Conservation (phyloP, 2,797 vertebrate species). For the Ibycter americanus region DNA sequence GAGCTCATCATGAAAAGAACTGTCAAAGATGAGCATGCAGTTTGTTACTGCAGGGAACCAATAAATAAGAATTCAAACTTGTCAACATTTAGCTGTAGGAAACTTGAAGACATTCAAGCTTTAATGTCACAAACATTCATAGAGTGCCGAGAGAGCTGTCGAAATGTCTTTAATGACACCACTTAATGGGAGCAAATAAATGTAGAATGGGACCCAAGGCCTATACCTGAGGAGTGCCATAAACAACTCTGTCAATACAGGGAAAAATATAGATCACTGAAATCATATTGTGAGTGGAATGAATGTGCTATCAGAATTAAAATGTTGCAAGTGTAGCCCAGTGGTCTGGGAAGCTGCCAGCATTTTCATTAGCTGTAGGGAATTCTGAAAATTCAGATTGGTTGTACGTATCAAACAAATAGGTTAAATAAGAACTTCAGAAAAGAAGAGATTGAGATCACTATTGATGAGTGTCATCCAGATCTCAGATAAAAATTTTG, state of each 20-base stretch:
- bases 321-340: neutral
- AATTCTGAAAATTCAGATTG: neutral
- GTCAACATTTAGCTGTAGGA: slow-evolving; percentile 64
- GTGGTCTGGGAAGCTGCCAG: neutral
- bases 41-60: slow-evolving; percentile 52
- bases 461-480: neutral
- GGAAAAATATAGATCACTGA: neutral
- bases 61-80: slow-evolving; percentile 63
- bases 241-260: slow-evolving; percentile 31
- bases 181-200: slow-evolving; percentile 45
- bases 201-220: slow-evolving; percentile 39
- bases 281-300: neutral
- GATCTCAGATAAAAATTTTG: neutral
- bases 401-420: neutral
- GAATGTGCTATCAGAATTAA: neutral
- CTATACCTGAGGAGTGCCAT: slow-evolving; percentile 25
- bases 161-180: slow-evolving; percentile 41
- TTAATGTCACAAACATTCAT: slow-evolving; percentile 43
- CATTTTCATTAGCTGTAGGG: neutral
- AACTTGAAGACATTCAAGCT: slow-evolving; percentile 45
- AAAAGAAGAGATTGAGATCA: neutral
- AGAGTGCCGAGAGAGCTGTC: slow-evolving; percentile 32
- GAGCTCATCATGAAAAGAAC: neutral
- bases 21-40: slow-evolving; percentile 7
- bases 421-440: neutral